phyloP scores from a whole-genome alignment of 2,888 invertebrate genomes.

The Drosophila mercatorum region DNA sequence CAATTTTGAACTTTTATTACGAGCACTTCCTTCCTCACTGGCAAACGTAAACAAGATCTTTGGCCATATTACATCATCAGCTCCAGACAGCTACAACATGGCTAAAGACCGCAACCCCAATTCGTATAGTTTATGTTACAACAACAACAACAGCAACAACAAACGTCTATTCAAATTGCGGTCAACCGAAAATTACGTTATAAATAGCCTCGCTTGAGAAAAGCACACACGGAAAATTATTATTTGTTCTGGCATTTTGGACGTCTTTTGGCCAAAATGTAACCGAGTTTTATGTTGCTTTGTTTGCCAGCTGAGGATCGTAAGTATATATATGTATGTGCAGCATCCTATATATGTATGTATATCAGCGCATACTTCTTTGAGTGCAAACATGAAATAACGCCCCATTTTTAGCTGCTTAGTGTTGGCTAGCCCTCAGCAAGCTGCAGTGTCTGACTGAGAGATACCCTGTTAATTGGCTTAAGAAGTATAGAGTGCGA shows the following conservation, averaged over 20 bases:
- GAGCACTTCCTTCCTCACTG: slow-evolving; percentile 34
- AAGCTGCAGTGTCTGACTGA: neutral
- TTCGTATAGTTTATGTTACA: slow-evolving; percentile 54
- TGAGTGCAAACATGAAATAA: slow-evolving; percentile 33
- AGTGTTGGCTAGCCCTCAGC: slow-evolving; percentile 7
- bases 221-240: slow-evolving; percentile 43
- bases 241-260: slow-evolving; percentile 35
- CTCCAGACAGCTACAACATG: slow-evolving; percentile 10
- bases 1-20: slow-evolving; percentile 31
- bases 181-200: slow-evolving; percentile 68
- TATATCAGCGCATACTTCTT: slow-evolving; percentile 1
- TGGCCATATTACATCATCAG: slow-evolving; percentile 41
- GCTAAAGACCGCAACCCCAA: slow-evolving; percentile 49
- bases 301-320: slow-evolving; percentile 28
- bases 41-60: slow-evolving; percentile 36
- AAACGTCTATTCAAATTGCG: slow-evolving; percentile 63
- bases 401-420: slow-evolving; percentile 25
- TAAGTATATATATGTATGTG: slow-evolving; percentile 8
- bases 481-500: neutral
- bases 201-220: slow-evolving; percentile 60
- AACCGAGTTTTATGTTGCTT: slow-evolving; percentile 54
- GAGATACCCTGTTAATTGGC: slow-evolving; percentile 7
- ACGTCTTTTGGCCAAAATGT: slow-evolving; percentile 55
- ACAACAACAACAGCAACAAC: slow-evolving; percentile 14
- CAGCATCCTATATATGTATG: neutral